A percentile compares a stretch with the other conserved stretches of the same genome.
Evolutionary conservation across 2,797 vertebrate species (phyloP).

Genomic region (Rhabdomys pumilio): DNA sequence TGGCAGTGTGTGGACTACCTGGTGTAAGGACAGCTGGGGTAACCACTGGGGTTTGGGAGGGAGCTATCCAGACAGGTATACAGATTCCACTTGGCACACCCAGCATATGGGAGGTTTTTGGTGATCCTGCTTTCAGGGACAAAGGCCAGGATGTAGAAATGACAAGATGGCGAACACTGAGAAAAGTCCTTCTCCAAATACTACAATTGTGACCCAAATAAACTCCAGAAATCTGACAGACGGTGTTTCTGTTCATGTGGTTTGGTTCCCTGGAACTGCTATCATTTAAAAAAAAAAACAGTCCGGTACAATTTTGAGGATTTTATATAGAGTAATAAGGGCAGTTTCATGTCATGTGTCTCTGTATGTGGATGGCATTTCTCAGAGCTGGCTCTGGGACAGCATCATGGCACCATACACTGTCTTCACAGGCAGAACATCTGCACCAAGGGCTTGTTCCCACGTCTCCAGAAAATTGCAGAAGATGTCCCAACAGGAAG

Average conservation of each 20-base stretch:
- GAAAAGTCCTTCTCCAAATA: conserved; percentile 94
- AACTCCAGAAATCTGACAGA: conserved; percentile 97
- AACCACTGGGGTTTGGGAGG: conserved; percentile 87
- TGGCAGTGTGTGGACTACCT: conserved; percentile 93
- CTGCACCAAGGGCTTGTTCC: not conserved
- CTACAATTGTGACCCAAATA: conserved; percentile 98
- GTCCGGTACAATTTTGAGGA: not conserved
- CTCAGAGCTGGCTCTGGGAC: not conserved
- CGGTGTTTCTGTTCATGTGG: conserved; percentile 99
- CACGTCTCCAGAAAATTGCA: not conserved
- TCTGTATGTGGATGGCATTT: not conserved
- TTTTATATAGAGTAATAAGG: not conserved
- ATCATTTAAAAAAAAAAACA: conserved; percentile 96
- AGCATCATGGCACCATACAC: not conserved
- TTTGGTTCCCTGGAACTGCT: conserved; percentile 95
- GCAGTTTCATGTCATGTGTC: not conserved
- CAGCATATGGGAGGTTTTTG: not conserved
- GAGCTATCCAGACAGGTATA: not conserved
- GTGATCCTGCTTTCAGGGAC: not conserved
- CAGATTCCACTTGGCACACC: not conserved
- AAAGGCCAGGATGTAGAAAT: not conserved
- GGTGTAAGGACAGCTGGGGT: conserved; percentile 93
- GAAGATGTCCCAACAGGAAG: not conserved
- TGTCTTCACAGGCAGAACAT: not conserved
- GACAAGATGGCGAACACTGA: not conserved